These are phyloP conservation scores for Garra rufa DNA, from an alignment of 2,113 vertebrate species.

Conservation along the genomic window DNA sequence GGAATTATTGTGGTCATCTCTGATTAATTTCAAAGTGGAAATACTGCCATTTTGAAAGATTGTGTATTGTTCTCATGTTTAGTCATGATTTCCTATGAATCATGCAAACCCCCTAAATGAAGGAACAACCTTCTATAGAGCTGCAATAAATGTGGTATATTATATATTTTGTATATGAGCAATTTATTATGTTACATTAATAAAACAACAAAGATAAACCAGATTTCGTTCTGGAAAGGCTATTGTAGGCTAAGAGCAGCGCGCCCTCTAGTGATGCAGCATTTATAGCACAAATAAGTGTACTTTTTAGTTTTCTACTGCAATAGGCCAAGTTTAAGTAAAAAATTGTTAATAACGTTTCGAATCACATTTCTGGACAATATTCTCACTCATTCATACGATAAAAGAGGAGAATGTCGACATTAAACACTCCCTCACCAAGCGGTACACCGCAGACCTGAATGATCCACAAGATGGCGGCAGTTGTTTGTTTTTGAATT, in stretches of 20 bases:
- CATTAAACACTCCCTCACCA: neutral
- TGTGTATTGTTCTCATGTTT: neutral
- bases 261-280: slow-evolving; percentile 18
- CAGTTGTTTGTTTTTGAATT: slow-evolving; percentile 4
- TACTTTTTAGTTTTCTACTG: neutral
- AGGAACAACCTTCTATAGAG: neutral
- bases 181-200: neutral
- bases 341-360: neutral
- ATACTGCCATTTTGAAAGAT: neutral
- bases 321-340: neutral
- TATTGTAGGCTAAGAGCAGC: neutral
- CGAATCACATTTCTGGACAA: too few species aligned
- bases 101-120: neutral
- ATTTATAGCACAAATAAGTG: neutral
- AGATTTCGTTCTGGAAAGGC: neutral
- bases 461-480: slow-evolving; percentile 32
- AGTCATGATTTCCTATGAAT: neutral
- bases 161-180: neutral
- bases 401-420: neutral
- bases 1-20: neutral
- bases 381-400: neutral
- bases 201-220: neutral
- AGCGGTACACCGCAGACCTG: neutral
- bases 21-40: neutral
- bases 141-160: neutral